These are phyloP conservation scores for Drosophila setifemur DNA, from an alignment of 1,140 invertebrate genomes.

Conservation along the genomic window DNA sequence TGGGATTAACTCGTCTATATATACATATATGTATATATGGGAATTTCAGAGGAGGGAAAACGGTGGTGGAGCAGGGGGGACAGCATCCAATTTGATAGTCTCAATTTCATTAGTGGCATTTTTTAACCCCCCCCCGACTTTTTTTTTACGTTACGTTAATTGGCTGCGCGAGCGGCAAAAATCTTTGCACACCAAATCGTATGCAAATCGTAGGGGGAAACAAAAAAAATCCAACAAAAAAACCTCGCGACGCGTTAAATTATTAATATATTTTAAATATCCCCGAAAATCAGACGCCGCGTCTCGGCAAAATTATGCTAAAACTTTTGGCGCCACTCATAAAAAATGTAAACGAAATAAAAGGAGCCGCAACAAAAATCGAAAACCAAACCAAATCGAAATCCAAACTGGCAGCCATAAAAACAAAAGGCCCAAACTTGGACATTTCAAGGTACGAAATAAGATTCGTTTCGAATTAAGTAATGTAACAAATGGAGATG, in stretches of 20 bases:
- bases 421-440: conserved; percentile 26
- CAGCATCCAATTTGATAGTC: conserved; percentile 41
- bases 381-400: neutral
- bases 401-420: no score
- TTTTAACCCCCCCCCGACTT: conserved; percentile 21
- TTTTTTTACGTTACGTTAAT: conserved; percentile 45
- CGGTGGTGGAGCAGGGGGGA: neutral
- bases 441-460: conserved; percentile 7
- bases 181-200: conserved; percentile 44
- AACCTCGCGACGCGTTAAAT: conserved; percentile 59
- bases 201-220: conserved; percentile 75
- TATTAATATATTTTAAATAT: conserved; percentile 79
- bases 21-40: no score
- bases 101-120: conserved; percentile 57
- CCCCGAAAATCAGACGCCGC: neutral
- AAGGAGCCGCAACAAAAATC: conserved; percentile 25
- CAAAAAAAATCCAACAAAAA: no score
- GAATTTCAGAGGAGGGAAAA: no score
- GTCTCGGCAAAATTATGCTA: conserved; percentile 53
- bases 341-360: conserved; percentile 60
- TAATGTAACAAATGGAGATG: no score
- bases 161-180: conserved; percentile 41
- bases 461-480: no score
- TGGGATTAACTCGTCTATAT: neutral
- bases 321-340: conserved; percentile 78